Evolutionary conservation across 1,140 invertebrate species (phyloP).

Genomic region (Stenopsyche tienmushanensis): DNA sequence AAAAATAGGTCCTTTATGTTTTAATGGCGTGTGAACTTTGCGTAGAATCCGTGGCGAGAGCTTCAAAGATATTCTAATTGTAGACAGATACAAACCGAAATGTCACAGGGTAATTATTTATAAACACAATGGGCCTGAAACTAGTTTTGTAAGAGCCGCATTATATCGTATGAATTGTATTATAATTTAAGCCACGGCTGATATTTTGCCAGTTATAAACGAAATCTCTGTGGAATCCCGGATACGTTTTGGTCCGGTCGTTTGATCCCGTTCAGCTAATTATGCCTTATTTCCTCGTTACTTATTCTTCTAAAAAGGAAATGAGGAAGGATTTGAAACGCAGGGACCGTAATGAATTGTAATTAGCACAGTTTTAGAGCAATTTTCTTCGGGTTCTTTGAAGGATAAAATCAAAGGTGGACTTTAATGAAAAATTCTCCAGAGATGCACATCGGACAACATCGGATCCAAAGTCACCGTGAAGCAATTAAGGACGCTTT

Average conservation of each 20-base stretch:
- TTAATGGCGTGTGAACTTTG: constrained; percentile 27
- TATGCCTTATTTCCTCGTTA: not conserved
- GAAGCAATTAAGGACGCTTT: not conserved
- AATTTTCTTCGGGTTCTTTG: constrained; percentile 15
- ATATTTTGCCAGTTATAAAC: not conserved
- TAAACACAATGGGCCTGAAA: constrained; percentile 12
- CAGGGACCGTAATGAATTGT: constrained; percentile 24
- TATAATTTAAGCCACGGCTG: not conserved
- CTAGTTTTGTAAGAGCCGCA: no score
- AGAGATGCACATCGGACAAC: not conserved
- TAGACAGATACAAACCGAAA: constrained; percentile 36
- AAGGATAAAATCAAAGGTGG: constrained; percentile 4
- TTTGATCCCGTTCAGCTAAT: constrained; percentile 6
- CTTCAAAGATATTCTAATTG: constrained; percentile 36
- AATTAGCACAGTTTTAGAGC: constrained; percentile 29
- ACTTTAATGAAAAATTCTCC: constrained; percentile 8
- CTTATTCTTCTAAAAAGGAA: not conserved
- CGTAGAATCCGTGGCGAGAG: no score
- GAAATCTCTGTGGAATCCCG: not conserved
- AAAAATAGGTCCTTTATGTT: constrained; percentile 25
- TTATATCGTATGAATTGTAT: no score
- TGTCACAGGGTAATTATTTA: constrained; percentile 31
- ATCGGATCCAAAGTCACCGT: not conserved
- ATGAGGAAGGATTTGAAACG: constrained; percentile 4
- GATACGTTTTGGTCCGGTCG: no score